These are phyloP conservation scores for Drosophila chauvacae DNA, from an alignment of 1,140 invertebrate species.

Conservation along the genomic window DNA sequence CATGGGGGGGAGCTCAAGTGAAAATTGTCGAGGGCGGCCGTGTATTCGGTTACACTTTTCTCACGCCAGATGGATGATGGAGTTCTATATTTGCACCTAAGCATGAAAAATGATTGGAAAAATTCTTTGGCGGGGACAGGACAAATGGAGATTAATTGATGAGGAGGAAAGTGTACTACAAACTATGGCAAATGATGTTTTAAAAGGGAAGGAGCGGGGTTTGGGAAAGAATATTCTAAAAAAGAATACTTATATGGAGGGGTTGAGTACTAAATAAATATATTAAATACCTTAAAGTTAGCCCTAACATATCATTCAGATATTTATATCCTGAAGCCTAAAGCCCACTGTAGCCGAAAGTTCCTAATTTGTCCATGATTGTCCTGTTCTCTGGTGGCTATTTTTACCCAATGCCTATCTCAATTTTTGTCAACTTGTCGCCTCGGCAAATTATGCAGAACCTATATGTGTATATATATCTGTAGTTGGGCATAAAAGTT, in stretches of 20 bases:
- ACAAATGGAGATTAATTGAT: constrained; percentile 60
- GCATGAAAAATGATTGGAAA: constrained; percentile 49
- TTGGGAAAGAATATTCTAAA: background rate
- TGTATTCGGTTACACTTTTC: constrained; percentile 46
- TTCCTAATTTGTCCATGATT: constrained; percentile 23
- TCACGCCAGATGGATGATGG: constrained; percentile 40
- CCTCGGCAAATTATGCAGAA: constrained; percentile 64
- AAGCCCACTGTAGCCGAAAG: background rate
- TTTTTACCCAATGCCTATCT: constrained; percentile 52
- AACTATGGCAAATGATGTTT: constrained; percentile 16
- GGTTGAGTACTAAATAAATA: background rate
- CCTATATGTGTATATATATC: constrained; percentile 16
- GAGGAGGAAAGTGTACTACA: background rate
- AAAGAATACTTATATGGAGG: too few relatives aligned
- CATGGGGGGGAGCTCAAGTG: constrained; percentile 28
- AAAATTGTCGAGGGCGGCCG: constrained; percentile 34
- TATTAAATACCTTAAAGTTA: background rate
- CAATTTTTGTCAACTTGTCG: constrained; percentile 77
- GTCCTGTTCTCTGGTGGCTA: constrained; percentile 16
- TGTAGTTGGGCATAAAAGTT: constrained; percentile 56
- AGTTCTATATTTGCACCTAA: constrained; percentile 59
- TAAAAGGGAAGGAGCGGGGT: background rate
- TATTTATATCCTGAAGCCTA: background rate
- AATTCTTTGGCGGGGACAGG: constrained; percentile 5
- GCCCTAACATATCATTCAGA: too few relatives aligned